Evolutionary conservation across 92 coral and sea anemone species (phyloP), one percentile per base, ranked within the genome.

Genomic region (Blastomussa wellsi): DNA sequence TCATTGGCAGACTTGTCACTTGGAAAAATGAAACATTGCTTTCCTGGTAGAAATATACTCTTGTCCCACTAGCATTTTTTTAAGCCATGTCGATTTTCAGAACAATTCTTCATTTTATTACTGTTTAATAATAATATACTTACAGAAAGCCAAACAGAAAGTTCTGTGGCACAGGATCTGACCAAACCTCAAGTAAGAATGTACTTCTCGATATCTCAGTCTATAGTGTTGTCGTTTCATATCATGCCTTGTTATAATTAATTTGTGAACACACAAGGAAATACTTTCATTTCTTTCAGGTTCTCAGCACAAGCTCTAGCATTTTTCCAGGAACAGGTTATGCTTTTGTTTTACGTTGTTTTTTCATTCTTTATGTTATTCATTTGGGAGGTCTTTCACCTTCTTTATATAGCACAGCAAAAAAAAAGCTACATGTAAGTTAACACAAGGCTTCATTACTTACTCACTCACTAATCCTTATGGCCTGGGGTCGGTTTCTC

Each of bases 321-420:
- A 84, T 87, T 28, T 90, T 92, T 72, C 93, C 91, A 17, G 78
- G 88, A 77, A 69, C 95, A 80, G 92, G 95, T 92, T 72, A 41
- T 26, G 33, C 0, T 59, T 41, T 74, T 47, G 44, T 47, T 47
- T 67, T 31, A 20, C 11, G 1, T 0, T 32, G 22, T 37, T 36
- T 17, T 38, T 12, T 28, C 11, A 10, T n/a, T 24, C 12, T 24
- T 8, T 10, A 57, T 10, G 33, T 62, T 3, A n/a, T 60, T 60
- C 14, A 20, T 22, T 55, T 12, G 22, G 28, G 2, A 20, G 64
- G 24, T 22, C 22, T 10, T 8, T 3, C 49, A 6, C 11, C 2
- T 51, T 4, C 57, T 22, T 51, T 51, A 51, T 51, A 62, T 0
- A 26, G 68, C 68, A 7, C 6, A 59, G 31, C 14, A 7, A 5